These are phyloP conservation scores for Pogonocichla stellata DNA, from an alignment of 2,113 vertebrate species.

Conservation along the genomic window DNA sequence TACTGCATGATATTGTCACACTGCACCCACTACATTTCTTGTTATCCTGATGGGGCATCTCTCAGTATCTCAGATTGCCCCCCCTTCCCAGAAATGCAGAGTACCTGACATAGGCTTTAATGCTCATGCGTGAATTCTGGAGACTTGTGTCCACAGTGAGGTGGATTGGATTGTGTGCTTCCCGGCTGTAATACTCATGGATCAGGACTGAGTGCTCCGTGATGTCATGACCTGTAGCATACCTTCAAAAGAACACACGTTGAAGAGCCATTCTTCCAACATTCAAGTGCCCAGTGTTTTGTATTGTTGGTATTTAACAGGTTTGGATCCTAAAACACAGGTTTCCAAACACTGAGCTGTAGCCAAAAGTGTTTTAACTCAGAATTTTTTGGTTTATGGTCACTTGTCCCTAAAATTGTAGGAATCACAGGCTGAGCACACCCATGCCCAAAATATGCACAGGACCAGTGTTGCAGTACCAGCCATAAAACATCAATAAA, in stretches of 20 bases:
- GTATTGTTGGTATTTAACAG: background rate
- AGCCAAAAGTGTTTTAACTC: background rate
- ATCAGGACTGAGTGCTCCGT: conserved; percentile 97
- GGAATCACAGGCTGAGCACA: background rate
- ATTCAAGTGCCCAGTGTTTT: background rate
- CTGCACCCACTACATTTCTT: background rate
- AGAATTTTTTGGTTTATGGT: background rate
- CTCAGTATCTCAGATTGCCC: background rate
- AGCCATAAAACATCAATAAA: background rate
- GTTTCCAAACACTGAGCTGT: background rate
- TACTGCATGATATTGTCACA: background rate
- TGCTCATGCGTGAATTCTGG: conserved; percentile 95
- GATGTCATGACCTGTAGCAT: conserved; percentile 97
- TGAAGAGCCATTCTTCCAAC: background rate
- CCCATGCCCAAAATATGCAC: background rate
- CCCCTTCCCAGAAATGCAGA: background rate
- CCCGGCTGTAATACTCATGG: conserved; percentile 97
- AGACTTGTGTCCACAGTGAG: conserved; percentile 92
- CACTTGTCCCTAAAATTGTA: background rate
- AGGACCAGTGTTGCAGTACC: background rate
- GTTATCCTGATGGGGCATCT: background rate
- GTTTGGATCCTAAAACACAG: background rate
- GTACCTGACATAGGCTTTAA: conserved; percentile 96
- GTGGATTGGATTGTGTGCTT: conserved; percentile 94
- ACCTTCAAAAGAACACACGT: conserved; percentile 74